Evolutionary conservation across 2,888 invertebrate genomes (phyloP).

Genomic region (Germaria angustata): DNA sequence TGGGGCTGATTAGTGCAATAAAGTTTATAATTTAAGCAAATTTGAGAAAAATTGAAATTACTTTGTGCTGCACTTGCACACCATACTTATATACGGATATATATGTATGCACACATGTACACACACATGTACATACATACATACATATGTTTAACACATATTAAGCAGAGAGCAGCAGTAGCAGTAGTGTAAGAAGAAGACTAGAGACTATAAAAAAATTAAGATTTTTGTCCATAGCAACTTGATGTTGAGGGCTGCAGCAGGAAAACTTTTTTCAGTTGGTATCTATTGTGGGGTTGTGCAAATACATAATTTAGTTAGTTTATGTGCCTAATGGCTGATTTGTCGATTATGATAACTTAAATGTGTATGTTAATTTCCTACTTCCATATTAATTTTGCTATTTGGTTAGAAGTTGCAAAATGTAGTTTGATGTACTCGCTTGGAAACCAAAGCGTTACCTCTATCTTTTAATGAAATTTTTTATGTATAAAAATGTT

Average conservation of each 20-base stretch:
- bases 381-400: not conserved
- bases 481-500: too few relatives aligned
- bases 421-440: conserved; percentile 5
- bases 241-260: conserved; percentile 37
- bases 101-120: not conserved
- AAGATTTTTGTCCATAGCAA: conserved; percentile 42
- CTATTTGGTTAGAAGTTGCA: not conserved
- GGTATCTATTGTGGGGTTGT: conserved; percentile 17
- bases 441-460: not conserved
- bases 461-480: too few relatives aligned
- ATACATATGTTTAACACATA: conserved; percentile 20
- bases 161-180: conserved; percentile 22
- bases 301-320: too few relatives aligned
- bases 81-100: not conserved
- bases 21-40: not conserved
- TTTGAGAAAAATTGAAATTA: not conserved
- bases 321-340: too few relatives aligned
- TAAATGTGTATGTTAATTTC: too few relatives aligned
- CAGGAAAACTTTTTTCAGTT: conserved; percentile 34
- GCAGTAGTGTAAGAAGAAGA: conserved; percentile 14
- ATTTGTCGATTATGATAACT: too few relatives aligned
- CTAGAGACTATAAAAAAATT: conserved; percentile 1
- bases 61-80: conserved; percentile 50
- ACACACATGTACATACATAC: not conserved
- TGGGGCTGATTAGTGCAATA: not conserved